Percentiles rank a stretch among this genome's conserved stretches.
Conservation (phyloP, 2,113 vertebrate species). For the Morone saxatilis region DNA sequence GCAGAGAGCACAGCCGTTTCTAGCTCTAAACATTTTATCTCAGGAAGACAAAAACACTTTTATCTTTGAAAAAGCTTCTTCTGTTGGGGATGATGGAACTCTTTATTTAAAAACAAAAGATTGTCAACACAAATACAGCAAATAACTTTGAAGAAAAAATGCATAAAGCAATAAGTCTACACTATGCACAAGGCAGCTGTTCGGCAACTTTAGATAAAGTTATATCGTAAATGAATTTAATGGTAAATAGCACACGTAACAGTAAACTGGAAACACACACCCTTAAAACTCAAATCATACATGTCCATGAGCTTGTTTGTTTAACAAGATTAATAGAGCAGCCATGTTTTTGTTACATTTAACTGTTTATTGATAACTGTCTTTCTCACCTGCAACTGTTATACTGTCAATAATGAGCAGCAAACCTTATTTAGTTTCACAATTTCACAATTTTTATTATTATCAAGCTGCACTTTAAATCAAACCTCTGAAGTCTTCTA, state of each 20-base stretch:
- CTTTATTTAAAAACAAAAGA: not conserved
- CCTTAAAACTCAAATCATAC: not conserved
- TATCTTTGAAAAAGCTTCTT: slow-evolving; percentile 11
- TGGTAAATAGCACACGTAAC: not conserved
- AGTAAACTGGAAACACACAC: not conserved
- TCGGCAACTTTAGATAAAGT: not conserved
- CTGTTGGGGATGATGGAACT: not conserved
- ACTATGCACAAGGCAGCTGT: not conserved
- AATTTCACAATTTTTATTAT: not conserved
- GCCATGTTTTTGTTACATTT: not conserved
- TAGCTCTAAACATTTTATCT: slow-evolving; percentile 17
- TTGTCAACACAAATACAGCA: not conserved
- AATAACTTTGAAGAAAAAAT: not conserved
- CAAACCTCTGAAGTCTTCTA: not conserved
- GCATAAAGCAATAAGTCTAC: not conserved
- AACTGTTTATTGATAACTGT: not conserved
- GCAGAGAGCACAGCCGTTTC: slow-evolving; percentile 14
- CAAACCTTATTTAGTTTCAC: no score
- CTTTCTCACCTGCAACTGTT: not conserved
- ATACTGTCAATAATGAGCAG: no score
- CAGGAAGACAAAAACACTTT: slow-evolving; percentile 8
- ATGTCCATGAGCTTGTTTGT: not conserved
- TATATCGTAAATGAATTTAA: not conserved
- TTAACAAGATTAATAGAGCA: not conserved
- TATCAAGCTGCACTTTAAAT: not conserved